Base-by-base conservation (phyloP, 2,113 vertebrate species). In the Psilopsiagon aymara region DNA sequence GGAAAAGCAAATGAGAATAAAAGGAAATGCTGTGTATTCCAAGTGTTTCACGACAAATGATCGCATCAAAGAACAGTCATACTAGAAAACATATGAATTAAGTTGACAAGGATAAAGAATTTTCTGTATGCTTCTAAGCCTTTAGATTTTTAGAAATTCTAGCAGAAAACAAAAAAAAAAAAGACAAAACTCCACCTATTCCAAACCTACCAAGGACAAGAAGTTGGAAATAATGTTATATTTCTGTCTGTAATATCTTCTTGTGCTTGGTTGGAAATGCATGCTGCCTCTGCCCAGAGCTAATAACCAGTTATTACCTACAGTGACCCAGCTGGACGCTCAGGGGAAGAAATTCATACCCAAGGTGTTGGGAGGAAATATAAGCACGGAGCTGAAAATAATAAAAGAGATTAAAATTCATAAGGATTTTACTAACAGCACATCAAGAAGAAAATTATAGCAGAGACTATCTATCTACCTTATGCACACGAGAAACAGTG, bases 291-390 rank as follows among this genome's bases (percentile, higher is more conserved):
- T 89, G 76, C 89, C 88, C 89, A 88, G 64, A 92, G 94, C 82
- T 96, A 95, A 96, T 94, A 82, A 88, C 25, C 87, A 90, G 31
- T 74, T 94, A 90, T 94, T 91, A 94, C 89, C 90, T 78, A 37
- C 69, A 66, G 89, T 93, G 93, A 96, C 92, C 92, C 57, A 43
- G 86, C 79, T 77, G 86, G 94, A 83, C 71, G 88, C 94, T 75
- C 64, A 3, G 46, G 87, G 52, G 46, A 64, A 57, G 69, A 62
- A 74, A 92, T 73, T 62, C 70, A 11, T 18, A 78, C 82, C 59
- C 88, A 41, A 69, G 87, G 37, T 80, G 25, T 86, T 62, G 41
- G 46, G 6, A 57, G 74, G 59, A 94, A 95, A 97, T 95, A 78
- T 0, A 92, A 95, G 75, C 83, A 75, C 15, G 1, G 44, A 66